These are phyloP conservation scores for Drosophila percnosoma DNA, from an alignment of 2,888 invertebrate species.

Conservation along the genomic window DNA sequence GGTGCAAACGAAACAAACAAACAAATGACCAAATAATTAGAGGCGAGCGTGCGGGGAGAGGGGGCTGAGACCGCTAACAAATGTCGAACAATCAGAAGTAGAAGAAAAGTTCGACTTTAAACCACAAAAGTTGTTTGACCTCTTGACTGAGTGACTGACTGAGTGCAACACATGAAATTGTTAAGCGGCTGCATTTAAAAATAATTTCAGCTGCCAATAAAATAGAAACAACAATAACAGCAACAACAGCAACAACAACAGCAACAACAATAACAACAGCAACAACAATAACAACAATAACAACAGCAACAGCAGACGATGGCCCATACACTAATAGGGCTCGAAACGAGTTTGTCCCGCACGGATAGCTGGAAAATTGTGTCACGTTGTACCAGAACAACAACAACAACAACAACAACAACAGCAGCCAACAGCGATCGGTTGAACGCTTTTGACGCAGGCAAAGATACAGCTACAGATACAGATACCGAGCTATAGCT, in stretches of 20 bases:
- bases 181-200: conserved; percentile 78
- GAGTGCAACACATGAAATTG: conserved; percentile 68
- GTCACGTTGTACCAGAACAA: conserved; percentile 66
- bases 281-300: conserved; percentile 24
- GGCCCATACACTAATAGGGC: conserved; percentile 59
- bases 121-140: conserved; percentile 74
- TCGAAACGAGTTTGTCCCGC: conserved; percentile 68
- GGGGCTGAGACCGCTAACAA: conserved; percentile 18
- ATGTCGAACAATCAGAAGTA: conserved; percentile 33
- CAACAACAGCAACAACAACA: conserved; percentile 41
- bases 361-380: conserved; percentile 73
- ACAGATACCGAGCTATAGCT: conserved; percentile 1
- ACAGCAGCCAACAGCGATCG: conserved; percentile 17
- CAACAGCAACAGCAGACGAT: conserved; percentile 33
- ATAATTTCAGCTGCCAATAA: conserved; percentile 78
- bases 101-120: conserved; percentile 42
- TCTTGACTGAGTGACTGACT: conserved; percentile 67
- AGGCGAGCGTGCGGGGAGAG: background rate
- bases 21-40: conserved; percentile 69
- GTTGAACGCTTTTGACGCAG: conserved; percentile 42
- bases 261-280: conserved; percentile 30
- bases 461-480: conserved; percentile 18
- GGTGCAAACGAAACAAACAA: conserved; percentile 57
- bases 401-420: conserved; percentile 11
- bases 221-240: conserved; percentile 50